phyloP scores from a whole-genome alignment of 2,113 vertebrate species.

The Myrmophylax atrothorax region DNA sequence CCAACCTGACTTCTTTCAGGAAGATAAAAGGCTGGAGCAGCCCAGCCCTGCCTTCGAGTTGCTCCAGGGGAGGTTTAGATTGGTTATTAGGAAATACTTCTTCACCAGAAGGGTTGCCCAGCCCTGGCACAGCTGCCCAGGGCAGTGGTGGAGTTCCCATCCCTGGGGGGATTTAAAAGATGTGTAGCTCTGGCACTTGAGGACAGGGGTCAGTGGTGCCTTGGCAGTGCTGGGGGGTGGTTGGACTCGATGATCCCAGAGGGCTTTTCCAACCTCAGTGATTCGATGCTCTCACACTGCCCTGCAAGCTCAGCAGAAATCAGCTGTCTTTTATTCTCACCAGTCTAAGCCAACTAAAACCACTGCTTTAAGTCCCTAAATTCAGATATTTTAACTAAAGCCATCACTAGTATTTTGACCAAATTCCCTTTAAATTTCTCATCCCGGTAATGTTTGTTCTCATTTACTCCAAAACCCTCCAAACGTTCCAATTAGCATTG shows the following conservation, averaged over 20 bases:
- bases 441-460: background rate
- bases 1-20: background rate
- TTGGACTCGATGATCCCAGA: background rate
- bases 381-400: background rate
- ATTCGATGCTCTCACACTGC: background rate
- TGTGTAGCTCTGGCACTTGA: background rate
- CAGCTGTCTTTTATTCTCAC: background rate
- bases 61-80: background rate
- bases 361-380: background rate
- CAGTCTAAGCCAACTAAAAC: background rate
- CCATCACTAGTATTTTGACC: background rate
- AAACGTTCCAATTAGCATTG: background rate
- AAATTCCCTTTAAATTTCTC: slow-evolving; percentile 5
- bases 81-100: background rate
- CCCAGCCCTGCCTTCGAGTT: background rate
- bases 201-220: background rate
- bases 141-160: background rate
- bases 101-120: background rate
- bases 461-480: background rate
- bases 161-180: background rate
- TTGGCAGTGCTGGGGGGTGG: background rate
- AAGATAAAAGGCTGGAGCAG: background rate
- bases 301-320: background rate
- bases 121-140: background rate
- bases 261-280: background rate